Evolutionary conservation across 2,113 vertebrate species (phyloP).

Genomic region (Calidris pugnax): DNA sequence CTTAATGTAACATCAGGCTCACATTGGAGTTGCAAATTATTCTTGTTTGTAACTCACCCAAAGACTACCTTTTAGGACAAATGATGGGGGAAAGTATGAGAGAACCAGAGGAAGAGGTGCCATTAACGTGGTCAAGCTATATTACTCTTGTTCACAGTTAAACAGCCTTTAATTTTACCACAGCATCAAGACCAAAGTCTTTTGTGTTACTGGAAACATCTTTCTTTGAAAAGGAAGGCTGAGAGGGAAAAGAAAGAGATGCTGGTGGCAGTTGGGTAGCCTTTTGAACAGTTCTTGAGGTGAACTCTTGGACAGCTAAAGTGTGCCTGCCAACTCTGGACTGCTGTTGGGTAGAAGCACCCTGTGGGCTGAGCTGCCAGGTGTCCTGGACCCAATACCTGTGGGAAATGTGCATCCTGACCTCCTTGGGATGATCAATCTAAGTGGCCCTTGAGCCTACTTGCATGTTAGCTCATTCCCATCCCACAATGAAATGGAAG

Average conservation of each 20-base stretch:
- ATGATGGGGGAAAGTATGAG: not conserved
- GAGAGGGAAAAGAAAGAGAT: not conserved
- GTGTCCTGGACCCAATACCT: not conserved
- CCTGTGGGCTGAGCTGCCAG: not conserved
- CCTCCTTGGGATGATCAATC: not conserved
- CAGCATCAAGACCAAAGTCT: not conserved
- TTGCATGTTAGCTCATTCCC: not conserved
- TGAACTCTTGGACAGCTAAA: not conserved
- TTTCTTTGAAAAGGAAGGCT: not conserved
- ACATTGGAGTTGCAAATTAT: not conserved
- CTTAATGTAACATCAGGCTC: not conserved
- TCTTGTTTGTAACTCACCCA: not conserved
- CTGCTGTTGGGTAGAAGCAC: not conserved
- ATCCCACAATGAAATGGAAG: not conserved
- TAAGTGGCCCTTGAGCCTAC: not conserved
- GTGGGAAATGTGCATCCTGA: not conserved
- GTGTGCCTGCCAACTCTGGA: fast-evolving
- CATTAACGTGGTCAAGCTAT: not conserved
- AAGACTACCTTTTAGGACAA: not conserved
- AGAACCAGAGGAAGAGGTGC: not conserved
- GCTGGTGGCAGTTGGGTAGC: not conserved
- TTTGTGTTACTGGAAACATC: not conserved
- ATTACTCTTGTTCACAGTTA: not conserved
- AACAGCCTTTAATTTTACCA: not conserved
- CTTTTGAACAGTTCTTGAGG: not conserved